Evolutionary conservation across 2,797 vertebrate species (phyloP).

Genomic region (Tokudaia tokunoshimensis): DNA sequence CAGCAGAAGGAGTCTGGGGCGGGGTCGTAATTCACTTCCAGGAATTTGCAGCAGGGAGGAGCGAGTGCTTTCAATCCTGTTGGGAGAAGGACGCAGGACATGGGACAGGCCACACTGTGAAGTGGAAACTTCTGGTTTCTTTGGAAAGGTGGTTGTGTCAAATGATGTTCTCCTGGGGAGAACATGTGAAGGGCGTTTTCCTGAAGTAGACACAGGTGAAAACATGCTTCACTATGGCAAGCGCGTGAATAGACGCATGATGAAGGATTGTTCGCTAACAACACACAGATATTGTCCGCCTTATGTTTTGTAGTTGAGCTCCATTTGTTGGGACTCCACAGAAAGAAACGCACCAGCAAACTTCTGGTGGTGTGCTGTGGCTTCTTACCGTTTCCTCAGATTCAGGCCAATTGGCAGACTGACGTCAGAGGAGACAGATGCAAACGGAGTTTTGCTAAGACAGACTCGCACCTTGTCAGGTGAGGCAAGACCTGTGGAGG

Average conservation of each 20-base stretch:
- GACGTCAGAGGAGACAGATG: not conserved
- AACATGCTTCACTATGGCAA: too few relatives aligned
- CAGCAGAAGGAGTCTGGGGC: fast-evolving
- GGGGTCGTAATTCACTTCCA: not conserved
- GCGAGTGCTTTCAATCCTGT: not conserved
- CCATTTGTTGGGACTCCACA: not conserved
- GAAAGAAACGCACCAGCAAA: not conserved
- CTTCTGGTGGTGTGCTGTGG: not conserved
- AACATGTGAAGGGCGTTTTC: not conserved
- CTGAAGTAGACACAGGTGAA: not conserved
- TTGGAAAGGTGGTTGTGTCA: not conserved
- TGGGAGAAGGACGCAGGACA: not conserved
- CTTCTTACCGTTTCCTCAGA: not conserved
- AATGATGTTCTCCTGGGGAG: not conserved
- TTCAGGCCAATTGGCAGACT: not conserved
- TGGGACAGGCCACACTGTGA: not conserved
- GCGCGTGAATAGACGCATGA: not conserved
- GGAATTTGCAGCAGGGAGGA: not conserved
- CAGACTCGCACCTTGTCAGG: too few relatives aligned
- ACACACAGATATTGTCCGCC: not conserved
- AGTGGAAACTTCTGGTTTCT: not conserved
- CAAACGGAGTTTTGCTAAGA: too few relatives aligned
- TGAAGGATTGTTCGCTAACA: not conserved
- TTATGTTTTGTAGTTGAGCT: not conserved
- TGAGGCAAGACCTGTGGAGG: not conserved